phyloP scores from a whole-genome alignment of 2,797 vertebrate genomes.

The Macroramphosus scolopax region DNA sequence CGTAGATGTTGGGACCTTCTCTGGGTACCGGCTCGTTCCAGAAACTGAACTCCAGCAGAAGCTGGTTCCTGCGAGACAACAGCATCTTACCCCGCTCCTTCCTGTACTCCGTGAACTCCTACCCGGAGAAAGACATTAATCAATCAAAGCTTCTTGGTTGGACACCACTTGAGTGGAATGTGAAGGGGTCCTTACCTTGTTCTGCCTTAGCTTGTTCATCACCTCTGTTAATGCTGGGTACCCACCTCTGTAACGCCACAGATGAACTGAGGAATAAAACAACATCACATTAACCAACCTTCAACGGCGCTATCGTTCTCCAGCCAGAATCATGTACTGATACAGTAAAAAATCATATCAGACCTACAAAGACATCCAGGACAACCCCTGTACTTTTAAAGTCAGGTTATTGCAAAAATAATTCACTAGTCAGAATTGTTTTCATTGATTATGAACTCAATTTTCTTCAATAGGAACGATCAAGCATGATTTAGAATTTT shows the following conservation, averaged over 20 bases:
- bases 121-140: conserved; percentile 18
- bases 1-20: conserved; percentile 92
- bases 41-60: conserved; percentile 95
- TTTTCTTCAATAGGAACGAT: too few relatives aligned
- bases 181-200: conserved; percentile 79
- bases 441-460: too few relatives aligned
- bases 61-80: conserved; percentile 90
- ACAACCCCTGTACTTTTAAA: too few relatives aligned
- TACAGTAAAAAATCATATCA: too few relatives aligned
- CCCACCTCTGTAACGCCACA: conserved; percentile 96
- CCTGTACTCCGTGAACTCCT: conserved; percentile 92
- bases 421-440: too few relatives aligned
- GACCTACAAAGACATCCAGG: too few relatives aligned
- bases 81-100: conserved; percentile 93
- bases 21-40: conserved; percentile 93
- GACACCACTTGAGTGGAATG: background rate
- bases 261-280: conserved; percentile 86
- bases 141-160: conserved; percentile 15
- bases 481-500: too few relatives aligned
- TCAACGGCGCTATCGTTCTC: too few relatives aligned
- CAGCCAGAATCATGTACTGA: too few relatives aligned
- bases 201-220: conserved; percentile 93
- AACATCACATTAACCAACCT: background rate
- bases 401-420: too few relatives aligned
- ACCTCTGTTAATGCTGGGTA: conserved; percentile 96